phyloP scores from a whole-genome alignment of 2,113 vertebrate species.

The Motacilla alba region DNA sequence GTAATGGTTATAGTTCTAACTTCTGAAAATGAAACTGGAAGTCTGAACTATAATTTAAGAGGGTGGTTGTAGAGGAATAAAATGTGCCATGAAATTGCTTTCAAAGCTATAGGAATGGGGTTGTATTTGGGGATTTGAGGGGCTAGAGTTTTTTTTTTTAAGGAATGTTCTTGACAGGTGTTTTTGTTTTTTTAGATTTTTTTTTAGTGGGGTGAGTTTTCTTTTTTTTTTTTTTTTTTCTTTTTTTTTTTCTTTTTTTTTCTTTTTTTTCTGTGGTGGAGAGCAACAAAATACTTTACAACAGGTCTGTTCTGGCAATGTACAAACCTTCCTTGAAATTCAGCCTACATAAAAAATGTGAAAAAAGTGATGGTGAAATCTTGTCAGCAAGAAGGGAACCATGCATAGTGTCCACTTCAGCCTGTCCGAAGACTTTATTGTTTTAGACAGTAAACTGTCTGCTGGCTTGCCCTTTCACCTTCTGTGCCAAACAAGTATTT shows the following conservation, averaged over 20 bases:
- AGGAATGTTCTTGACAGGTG: neutral
- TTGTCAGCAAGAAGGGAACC: neutral
- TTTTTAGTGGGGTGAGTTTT: neutral
- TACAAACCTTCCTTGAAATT: neutral
- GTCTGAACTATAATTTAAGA: neutral
- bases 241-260: neutral
- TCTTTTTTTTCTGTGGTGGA: neutral
- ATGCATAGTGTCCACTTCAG: neutral
- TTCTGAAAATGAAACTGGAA: neutral
- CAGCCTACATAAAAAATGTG: neutral
- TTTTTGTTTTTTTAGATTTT: neutral
- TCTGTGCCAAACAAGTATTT: conserved; percentile 25
- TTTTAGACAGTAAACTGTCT: conserved; percentile 43
- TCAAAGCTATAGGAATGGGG: neutral
- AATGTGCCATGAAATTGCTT: neutral
- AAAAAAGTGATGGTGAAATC: neutral
- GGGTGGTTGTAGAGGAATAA: neutral
- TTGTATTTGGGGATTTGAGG: neutral
- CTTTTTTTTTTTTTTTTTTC: no score
- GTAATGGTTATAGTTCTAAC: neutral
- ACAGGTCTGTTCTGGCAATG: neutral
- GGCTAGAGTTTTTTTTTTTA: no score
- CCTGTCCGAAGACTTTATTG: conserved; percentile 30
- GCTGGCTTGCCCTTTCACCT: conserved; percentile 32
- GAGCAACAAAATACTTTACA: neutral